These are phyloP conservation scores for Eremobia ochroleuca DNA, from an alignment of 2,888 invertebrate species.

Conservation along the genomic window DNA sequence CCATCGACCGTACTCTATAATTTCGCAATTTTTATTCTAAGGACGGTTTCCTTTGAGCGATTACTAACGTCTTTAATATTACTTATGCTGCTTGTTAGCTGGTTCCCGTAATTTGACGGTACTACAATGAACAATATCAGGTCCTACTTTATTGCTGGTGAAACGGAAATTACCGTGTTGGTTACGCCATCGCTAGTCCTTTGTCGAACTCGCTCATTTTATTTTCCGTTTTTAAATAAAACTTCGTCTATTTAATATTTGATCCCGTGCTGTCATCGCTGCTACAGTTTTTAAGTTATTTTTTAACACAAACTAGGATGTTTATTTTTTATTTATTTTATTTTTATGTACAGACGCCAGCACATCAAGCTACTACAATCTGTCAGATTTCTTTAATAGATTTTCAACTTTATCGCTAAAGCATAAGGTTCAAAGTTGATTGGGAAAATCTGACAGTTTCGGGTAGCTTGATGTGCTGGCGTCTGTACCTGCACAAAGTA, in stretches of 20 bases:
- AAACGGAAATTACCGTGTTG: conserved; percentile 47
- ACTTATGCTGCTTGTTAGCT: conserved; percentile 50
- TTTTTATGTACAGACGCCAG: no score
- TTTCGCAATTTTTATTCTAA: conserved; percentile 76
- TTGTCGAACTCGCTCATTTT: conserved; percentile 35
- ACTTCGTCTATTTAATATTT: not conserved
- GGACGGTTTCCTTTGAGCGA: conserved; percentile 62
- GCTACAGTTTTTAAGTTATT: not conserved
- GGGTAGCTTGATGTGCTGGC: no score
- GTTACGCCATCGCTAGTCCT: conserved; percentile 23
- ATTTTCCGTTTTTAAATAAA: conserved; percentile 22
- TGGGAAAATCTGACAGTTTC: no score
- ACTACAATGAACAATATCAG: conserved; percentile 23
- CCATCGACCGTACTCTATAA: conserved; percentile 74
- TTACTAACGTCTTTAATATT: conserved; percentile 59
- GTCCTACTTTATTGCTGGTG: conserved; percentile 28
- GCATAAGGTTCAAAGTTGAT: no score
- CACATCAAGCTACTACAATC: no score
- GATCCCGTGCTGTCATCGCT: not conserved
- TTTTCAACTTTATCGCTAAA: no score
- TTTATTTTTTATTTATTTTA: no score
- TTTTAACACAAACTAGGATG: not conserved
- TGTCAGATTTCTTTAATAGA: no score
- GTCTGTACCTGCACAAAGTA: no score
- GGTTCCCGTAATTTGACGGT: conserved; percentile 49